Percentiles rank a stretch among this genome's conserved stretches.
Evolutionary conservation across 2,113 vertebrate genomes (phyloP).

Genomic region (Callospermophilus lateralis): DNA sequence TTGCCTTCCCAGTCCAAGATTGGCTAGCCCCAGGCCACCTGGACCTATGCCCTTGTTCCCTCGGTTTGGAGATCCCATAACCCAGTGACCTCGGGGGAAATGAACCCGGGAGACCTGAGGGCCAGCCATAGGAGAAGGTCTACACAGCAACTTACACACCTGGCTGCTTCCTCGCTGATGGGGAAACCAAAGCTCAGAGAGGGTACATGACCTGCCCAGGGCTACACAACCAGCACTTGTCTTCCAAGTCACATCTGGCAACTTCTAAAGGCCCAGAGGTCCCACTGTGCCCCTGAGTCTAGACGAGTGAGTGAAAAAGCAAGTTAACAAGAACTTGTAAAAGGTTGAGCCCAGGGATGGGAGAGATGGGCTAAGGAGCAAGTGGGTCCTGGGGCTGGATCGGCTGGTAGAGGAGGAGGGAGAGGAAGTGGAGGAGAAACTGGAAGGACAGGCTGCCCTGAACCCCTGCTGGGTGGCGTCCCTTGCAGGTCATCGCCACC

Average conservation of each 20-base stretch:
- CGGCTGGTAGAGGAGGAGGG: not conserved
- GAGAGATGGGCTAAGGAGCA: not conserved
- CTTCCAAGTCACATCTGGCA: not conserved
- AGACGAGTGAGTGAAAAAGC: not conserved
- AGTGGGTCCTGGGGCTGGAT: accelerated
- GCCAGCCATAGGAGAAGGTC: not conserved
- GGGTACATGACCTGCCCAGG: not conserved
- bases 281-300: not conserved
- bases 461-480: constrained; percentile 53
- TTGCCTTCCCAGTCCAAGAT: not conserved
- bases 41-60: not conserved
- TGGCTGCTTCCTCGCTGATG: not conserved
- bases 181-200: not conserved
- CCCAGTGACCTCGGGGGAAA: not conserved
- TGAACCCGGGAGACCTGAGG: not conserved
- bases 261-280: not conserved
- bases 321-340: not conserved
- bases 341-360: not conserved
- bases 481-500: constrained; percentile 93
- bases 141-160: not conserved
- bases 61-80: not conserved
- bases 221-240: not conserved
- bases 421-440: not conserved
- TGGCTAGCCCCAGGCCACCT: not conserved
- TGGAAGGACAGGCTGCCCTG: not conserved